phyloP scores from a whole-genome alignment of 1,140 invertebrate species.

The Vollenhovia emeryi region DNA sequence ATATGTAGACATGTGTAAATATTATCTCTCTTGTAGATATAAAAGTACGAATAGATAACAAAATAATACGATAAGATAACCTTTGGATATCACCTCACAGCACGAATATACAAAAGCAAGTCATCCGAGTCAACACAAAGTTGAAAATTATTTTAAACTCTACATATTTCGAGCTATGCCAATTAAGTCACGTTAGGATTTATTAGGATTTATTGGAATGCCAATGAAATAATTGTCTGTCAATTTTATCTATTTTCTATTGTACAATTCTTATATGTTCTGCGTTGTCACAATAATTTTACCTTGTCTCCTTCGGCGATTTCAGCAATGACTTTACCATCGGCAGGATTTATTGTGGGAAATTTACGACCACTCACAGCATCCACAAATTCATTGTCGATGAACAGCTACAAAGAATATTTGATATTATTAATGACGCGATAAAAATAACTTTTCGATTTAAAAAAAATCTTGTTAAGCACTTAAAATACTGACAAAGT shows the following conservation, averaged over 20 bases:
- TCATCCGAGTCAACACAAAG: neutral
- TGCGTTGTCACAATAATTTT: conserved; percentile 64
- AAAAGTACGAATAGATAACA: neutral
- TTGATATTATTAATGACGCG: conserved; percentile 56
- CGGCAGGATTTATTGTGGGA: conserved; percentile 92
- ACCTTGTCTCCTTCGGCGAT: conserved; percentile 94
- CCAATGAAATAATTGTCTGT: neutral
- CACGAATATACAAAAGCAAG: neutral
- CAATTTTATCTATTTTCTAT: neutral
- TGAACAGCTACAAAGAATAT: conserved; percentile 91
- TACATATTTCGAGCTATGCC: neutral
- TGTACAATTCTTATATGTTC: neutral
- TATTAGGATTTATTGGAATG: neutral
- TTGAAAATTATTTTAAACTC: neutral
- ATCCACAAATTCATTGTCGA: conserved; percentile 97
- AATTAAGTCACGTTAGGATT: neutral
- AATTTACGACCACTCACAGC: conserved; percentile 90
- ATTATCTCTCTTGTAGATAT: neutral
- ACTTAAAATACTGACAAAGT: neutral
- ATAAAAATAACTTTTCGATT: neutral
- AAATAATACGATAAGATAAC: conserved; percentile 1
- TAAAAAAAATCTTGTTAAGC: neutral
- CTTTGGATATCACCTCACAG: neutral
- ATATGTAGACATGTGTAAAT: neutral
- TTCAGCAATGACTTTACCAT: conserved; percentile 91